Percentiles rank a stretch among this genome's conserved stretches.
phyloP scores from a whole-genome alignment of 2,888 invertebrate genomes.

The Pyralis farinalis region DNA sequence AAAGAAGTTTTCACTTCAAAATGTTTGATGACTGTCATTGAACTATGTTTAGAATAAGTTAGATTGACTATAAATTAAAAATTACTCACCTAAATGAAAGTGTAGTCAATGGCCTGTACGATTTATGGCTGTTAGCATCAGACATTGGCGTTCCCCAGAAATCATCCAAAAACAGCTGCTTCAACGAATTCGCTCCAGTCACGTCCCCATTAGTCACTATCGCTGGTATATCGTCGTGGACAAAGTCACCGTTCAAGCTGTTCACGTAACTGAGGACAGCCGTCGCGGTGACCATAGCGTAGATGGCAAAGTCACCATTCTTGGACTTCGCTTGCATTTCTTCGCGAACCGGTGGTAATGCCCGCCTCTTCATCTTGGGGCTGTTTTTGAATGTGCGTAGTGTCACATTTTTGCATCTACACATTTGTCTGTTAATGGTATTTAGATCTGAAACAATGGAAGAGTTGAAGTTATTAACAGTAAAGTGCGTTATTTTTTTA shows the following conservation, averaged over 20 bases:
- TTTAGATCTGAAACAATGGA: constrained; percentile 48
- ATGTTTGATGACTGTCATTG: no score
- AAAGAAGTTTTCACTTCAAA: no score
- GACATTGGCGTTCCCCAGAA: constrained; percentile 95
- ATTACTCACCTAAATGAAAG: constrained; percentile 91
- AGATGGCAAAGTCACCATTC: constrained; percentile 79
- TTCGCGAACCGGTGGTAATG: constrained; percentile 60
- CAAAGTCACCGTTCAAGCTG: constrained; percentile 89
- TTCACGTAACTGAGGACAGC: constrained; percentile 88
- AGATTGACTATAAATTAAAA: background rate
- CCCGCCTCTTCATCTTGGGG: constrained; percentile 73
- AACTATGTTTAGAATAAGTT: no score
- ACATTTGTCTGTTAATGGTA: constrained; percentile 47
- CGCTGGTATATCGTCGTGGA: constrained; percentile 94
- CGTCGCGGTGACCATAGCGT: constrained; percentile 83
- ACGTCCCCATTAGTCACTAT: constrained; percentile 91
- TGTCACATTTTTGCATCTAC: constrained; percentile 68
- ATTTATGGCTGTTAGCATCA: constrained; percentile 91
- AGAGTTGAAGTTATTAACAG: constrained; percentile 11
- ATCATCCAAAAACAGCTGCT: constrained; percentile 86
- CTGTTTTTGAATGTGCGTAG: constrained; percentile 37
- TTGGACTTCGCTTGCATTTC: constrained; percentile 36
- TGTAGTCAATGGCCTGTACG: constrained; percentile 91
- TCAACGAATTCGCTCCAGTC: constrained; percentile 83
- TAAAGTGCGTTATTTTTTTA: no score